phyloP scores from a whole-genome alignment of 2,888 invertebrate genomes.

The Lepeophtheirus nordmannii region DNA sequence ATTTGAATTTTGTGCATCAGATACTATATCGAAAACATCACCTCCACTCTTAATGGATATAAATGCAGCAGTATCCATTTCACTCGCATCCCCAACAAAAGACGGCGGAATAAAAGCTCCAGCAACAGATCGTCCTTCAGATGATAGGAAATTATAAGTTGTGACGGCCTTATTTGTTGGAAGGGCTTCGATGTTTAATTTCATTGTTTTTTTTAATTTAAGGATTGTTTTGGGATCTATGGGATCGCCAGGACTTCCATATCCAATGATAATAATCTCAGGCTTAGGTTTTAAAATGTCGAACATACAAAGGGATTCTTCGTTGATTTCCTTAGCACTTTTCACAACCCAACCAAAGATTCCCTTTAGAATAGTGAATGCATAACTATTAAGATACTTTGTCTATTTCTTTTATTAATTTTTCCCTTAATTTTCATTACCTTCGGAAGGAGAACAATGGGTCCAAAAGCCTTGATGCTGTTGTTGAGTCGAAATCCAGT shows the following conservation, averaged over 20 bases:
- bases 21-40: neutral
- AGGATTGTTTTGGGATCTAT: neutral
- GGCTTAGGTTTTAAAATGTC: slow-evolving; percentile 58
- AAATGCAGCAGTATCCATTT: neutral
- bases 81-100: neutral
- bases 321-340: slow-evolving; percentile 48
- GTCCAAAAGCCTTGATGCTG: slow-evolving; percentile 13
- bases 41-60: neutral
- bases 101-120: slow-evolving; percentile 22
- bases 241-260: neutral
- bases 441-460: slow-evolving; percentile 11
- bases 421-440: too few relatives aligned
- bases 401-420: neutral
- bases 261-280: slow-evolving; percentile 16
- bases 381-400: neutral
- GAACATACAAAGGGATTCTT: slow-evolving; percentile 59
- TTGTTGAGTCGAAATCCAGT: slow-evolving; percentile 18
- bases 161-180: slow-evolving; percentile 21
- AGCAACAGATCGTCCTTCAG: slow-evolving; percentile 17
- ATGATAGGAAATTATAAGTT: slow-evolving; percentile 19
- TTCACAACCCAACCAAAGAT: slow-evolving; percentile 68
- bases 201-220: neutral
- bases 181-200: slow-evolving; percentile 19
- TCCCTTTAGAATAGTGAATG: neutral
- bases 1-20: too few relatives aligned